A percentile compares a stretch with the other conserved stretches of the same genome.
phyloP scores from a whole-genome alignment of 2,113 vertebrate species.

The Myanophis thanlyinensis region DNA sequence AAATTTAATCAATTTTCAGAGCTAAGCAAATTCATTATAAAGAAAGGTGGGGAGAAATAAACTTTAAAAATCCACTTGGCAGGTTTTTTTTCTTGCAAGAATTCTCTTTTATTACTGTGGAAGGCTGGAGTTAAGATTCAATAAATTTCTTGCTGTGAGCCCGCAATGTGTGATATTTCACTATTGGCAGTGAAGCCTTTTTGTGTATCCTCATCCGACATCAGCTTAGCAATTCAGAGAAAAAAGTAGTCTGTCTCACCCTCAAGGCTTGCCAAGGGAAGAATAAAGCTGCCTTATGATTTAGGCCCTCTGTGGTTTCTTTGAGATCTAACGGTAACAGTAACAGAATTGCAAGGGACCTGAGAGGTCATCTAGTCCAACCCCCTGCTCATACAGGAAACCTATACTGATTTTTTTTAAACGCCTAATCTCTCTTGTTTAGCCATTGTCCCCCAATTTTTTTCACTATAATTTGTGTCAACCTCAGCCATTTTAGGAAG shows the following conservation, averaged over 20 bases:
- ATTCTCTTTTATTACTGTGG: background rate
- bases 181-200: constrained; percentile 6
- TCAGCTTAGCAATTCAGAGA: background rate
- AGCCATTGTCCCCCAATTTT: background rate
- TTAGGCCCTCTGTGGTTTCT: background rate
- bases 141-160: background rate
- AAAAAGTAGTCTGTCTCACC: background rate
- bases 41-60: background rate
- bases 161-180: background rate
- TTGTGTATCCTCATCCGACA: background rate
- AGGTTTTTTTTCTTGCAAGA: background rate
- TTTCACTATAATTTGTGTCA: background rate
- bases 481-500: background rate
- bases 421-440: background rate
- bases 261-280: background rate
- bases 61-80: background rate
- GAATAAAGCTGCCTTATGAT: background rate
- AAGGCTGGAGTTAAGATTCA: background rate
- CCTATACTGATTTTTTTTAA: background rate
- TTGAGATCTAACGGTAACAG: background rate
- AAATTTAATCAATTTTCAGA: background rate
- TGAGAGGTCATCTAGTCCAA: background rate
- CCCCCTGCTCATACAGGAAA: background rate
- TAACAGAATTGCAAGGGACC: background rate
- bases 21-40: background rate